These are phyloP conservation scores for Limnephilus marmoratus DNA, from an alignment of 2,888 invertebrate genomes.

Conservation along the genomic window DNA sequence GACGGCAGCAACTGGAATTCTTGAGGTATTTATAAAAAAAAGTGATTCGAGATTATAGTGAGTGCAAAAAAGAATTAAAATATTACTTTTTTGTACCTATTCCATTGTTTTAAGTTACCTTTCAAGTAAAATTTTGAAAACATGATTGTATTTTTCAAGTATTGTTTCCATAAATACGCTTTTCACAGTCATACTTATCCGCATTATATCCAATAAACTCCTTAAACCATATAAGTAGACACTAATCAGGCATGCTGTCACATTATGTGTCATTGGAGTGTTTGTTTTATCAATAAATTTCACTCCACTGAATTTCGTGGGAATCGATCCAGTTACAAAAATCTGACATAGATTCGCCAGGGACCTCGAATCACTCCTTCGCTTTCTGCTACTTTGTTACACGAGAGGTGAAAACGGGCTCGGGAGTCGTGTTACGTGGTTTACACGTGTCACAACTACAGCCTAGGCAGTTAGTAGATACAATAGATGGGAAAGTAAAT, in stretches of 20 bases:
- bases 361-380: neutral
- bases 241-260: neutral
- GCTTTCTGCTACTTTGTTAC: neutral
- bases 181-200: neutral
- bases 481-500: neutral
- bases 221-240: neutral
- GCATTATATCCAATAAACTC: neutral
- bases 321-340: neutral
- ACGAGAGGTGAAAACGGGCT: neutral
- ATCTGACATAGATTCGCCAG: neutral
- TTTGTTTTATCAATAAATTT: neutral
- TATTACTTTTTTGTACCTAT: too few relatives aligned
- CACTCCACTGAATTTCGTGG: neutral
- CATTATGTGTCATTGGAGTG: neutral
- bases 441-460: neutral
- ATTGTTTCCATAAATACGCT: neutral
- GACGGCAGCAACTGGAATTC: too few relatives aligned
- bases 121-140: too few relatives aligned
- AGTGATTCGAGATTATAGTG: too few relatives aligned
- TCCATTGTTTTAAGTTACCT: too few relatives aligned
- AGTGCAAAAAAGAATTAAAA: too few relatives aligned
- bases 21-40: too few relatives aligned
- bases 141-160: too few relatives aligned
- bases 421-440: neutral
- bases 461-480: too few relatives aligned